phyloP scores from a whole-genome alignment of 1,140 invertebrate species.

The Drosophila busckii region DNA sequence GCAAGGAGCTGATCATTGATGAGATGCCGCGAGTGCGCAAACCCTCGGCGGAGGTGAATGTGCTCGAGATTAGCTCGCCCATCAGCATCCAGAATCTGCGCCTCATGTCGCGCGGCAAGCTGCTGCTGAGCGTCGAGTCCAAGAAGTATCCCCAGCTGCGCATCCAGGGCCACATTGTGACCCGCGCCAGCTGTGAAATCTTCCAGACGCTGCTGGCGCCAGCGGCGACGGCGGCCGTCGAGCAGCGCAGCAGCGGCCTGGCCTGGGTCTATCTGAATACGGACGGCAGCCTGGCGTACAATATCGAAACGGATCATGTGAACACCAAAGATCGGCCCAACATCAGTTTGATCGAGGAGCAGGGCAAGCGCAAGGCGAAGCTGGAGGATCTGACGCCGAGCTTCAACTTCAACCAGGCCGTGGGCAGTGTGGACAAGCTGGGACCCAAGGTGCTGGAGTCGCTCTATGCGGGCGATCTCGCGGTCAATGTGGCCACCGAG shows the following conservation, averaged over 20 bases:
- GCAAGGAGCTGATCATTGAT: constrained; percentile 85
- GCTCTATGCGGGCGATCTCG: constrained; percentile 88
- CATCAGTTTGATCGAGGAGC: constrained; percentile 86
- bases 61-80: constrained; percentile 86
- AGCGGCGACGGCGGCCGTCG: constrained; percentile 78
- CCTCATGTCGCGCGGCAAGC: constrained; percentile 85
- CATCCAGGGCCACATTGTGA: constrained; percentile 84
- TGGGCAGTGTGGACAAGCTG: constrained; percentile 84
- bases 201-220: constrained; percentile 85
- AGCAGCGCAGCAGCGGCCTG: constrained; percentile 82
- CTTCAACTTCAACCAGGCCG: constrained; percentile 82
- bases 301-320: constrained; percentile 82
- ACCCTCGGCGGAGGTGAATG: constrained; percentile 86
- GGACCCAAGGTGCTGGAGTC: constrained; percentile 87
- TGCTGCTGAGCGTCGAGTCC: constrained; percentile 84
- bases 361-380: constrained; percentile 84
- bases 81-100: constrained; percentile 86
- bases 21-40: constrained; percentile 83
- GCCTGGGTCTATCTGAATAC: constrained; percentile 89
- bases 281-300: constrained; percentile 86
- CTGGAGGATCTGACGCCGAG: constrained; percentile 85
- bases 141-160: constrained; percentile 83
- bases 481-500: constrained; percentile 85
- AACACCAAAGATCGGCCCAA: constrained; percentile 81
- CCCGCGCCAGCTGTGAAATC: constrained; percentile 88